Conservation (phyloP, 1,140 invertebrate species). For the Eriocheir sinensis region DNA sequence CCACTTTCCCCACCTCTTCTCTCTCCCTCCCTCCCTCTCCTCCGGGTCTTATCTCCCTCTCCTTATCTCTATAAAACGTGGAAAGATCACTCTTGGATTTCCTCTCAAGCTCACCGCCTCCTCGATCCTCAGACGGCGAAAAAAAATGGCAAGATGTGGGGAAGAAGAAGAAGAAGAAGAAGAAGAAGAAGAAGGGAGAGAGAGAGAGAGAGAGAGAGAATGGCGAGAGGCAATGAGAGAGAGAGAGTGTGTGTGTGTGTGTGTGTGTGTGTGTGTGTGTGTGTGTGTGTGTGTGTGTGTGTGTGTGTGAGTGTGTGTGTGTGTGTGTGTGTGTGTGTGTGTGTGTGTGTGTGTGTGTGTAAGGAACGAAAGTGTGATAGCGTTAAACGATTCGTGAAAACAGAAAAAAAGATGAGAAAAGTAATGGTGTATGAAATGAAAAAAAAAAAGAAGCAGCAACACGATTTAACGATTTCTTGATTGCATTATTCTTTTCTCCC, state of each 20-base stretch:
- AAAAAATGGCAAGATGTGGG: background rate
- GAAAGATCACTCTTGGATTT: background rate
- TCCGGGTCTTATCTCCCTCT: background rate
- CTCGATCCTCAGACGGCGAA: background rate
- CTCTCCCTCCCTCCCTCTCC: no score
- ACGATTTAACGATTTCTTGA: no score
- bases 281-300: background rate
- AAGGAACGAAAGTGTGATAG: no score
- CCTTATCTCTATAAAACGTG: conserved; percentile 5
- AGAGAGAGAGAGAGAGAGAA: conserved; percentile 1
- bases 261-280: background rate
- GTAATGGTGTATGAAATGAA: no score
- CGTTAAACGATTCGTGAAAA: no score
- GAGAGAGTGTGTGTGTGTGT: background rate
- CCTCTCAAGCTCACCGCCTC: background rate
- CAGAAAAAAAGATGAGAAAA: no score
- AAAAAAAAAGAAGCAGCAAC: no score
- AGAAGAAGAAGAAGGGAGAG: no score
- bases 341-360: no score
- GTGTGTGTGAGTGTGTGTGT: no score
- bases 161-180: background rate
- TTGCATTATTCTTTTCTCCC: no score
- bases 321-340: no score
- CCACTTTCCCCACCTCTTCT: background rate
- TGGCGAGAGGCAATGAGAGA: background rate